Evolutionary conservation across 2,888 invertebrate species (phyloP), one percentile per base, ranked within the genome.

Genomic region (Physocephala rufipes): DNA sequence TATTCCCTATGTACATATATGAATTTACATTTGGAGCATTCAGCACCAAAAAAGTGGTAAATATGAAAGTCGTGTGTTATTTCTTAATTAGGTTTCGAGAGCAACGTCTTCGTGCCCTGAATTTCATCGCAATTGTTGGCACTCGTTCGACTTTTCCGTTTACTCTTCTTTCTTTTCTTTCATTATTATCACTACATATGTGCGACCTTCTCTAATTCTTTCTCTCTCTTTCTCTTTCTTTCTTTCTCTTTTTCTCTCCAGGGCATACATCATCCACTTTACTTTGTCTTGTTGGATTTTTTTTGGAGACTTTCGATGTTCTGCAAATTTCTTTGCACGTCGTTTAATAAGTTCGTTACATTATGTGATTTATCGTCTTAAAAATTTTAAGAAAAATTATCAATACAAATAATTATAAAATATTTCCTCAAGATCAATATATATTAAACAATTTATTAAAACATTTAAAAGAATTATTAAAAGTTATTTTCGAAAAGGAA

Each of bases 21-120:
- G 24, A 36, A 36, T 9, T 4, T 7, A 36, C 58, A 2, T 63
- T 5, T 43, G 16, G n/a, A n/a, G n/a, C n/a, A n/a, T n/a, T n/a
- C n/a, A n/a, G n/a, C n/a, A n/a, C n/a, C n/a, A n/a, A n/a, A n/a
- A n/a, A n/a, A n/a, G n/a, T n/a, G n/a, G n/a, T n/a, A n/a, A n/a
- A n/a, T n/a, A n/a, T 21, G 49, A 53, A 67, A 59, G 19, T 63
- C 47, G 47, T 47, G 63, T 63, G 63, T 63, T 63, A 28, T 21
- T 15, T 47, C 47, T 47, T 63, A 63, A 63, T 63, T 63, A 26
- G 63, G 63, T 63, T 63, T 63, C 26, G 21, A 47, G 63, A 63
- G 63, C 63, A 63, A 47, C 63, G 47, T 47, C 63, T 63, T 63
- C 63, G 47, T 63, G 63, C 16, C 26, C 63, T 63, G 63, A 63